Evolutionary conservation across 2,797 vertebrate genomes (phyloP).

Genomic region (Spinibarbus caldwelli): DNA sequence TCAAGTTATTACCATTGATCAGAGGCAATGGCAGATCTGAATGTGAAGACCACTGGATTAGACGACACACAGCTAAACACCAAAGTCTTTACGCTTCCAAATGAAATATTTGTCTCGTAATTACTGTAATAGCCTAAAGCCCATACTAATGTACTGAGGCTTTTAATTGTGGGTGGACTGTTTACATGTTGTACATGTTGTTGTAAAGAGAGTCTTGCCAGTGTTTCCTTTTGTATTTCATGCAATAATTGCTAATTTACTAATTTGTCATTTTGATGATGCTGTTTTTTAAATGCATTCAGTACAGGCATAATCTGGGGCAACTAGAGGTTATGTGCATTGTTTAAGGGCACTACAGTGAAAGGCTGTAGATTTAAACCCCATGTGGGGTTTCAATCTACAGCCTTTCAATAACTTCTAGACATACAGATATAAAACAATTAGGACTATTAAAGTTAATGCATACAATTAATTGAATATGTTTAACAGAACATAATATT

Average conservation of each 20-base stretch:
- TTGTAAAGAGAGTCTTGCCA: not conserved
- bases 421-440: not conserved
- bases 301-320: not conserved
- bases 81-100: constrained; percentile 17
- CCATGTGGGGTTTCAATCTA: not conserved
- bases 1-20: constrained; percentile 47
- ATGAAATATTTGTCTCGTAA: constrained; percentile 24
- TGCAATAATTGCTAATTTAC: constrained; percentile 2
- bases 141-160: constrained; percentile 17
- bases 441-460: not conserved
- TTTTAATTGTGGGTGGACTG: constrained; percentile 24
- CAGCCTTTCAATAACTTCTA: not conserved
- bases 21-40: constrained; percentile 44
- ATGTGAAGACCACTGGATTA: constrained; percentile 55
- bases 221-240: constrained; percentile 11
- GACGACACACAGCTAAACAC: constrained; percentile 26
- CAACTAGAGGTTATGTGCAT: not conserved
- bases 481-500: not conserved
- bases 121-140: constrained; percentile 38
- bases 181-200: constrained; percentile 16
- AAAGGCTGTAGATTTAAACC: not conserved
- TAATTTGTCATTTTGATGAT: constrained; percentile 5
- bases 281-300: not conserved
- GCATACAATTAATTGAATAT: not conserved
- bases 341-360: not conserved